phyloP scores from a whole-genome alignment of 1,140 invertebrate species.

The Drosophila watanabei region DNA sequence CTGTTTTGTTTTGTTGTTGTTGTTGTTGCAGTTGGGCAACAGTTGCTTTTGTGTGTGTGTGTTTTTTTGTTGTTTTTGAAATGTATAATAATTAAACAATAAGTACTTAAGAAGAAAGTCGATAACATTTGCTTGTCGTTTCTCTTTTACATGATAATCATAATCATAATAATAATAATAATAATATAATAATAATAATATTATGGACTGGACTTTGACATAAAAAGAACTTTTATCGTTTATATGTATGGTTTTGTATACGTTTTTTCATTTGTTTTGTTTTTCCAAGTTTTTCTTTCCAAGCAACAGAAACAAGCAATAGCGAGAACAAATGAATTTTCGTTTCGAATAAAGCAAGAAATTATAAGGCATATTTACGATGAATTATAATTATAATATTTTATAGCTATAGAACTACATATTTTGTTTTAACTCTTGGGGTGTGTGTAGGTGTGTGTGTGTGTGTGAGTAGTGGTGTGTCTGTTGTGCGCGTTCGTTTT shows the following conservation, averaged over 20 bases:
- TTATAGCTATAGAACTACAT: constrained; percentile 65
- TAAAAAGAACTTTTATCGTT: constrained; percentile 52
- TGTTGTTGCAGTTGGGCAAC: constrained; percentile 38
- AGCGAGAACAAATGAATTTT: constrained; percentile 64
- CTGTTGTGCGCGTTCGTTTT: constrained; percentile 47
- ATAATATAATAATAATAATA: constrained; percentile 67
- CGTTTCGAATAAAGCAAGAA: constrained; percentile 53
- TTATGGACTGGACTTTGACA: constrained; percentile 66
- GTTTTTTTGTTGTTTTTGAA: constrained; percentile 49
- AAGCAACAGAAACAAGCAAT: constrained; percentile 76
- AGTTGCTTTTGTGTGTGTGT: constrained; percentile 24
- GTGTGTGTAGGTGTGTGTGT: constrained; percentile 30
- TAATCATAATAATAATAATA: constrained; percentile 56
- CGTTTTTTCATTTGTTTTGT: constrained; percentile 19
- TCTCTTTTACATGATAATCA: constrained; percentile 50
- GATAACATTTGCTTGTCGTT: constrained; percentile 71
- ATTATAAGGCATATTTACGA: constrained; percentile 66
- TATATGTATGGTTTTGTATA: constrained; percentile 20
- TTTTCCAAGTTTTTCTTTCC: constrained; percentile 23
- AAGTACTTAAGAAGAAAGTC: constrained; percentile 83
- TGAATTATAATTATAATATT: constrained; percentile 51
- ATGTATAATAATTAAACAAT: constrained; percentile 79
- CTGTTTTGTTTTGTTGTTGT: constrained; percentile 48
- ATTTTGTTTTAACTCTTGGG: constrained; percentile 46
- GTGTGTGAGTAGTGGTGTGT: constrained; percentile 15